These are phyloP conservation scores for Dastarcus helophoroides DNA, from an alignment of 2,888 invertebrate species.

Conservation along the genomic window DNA sequence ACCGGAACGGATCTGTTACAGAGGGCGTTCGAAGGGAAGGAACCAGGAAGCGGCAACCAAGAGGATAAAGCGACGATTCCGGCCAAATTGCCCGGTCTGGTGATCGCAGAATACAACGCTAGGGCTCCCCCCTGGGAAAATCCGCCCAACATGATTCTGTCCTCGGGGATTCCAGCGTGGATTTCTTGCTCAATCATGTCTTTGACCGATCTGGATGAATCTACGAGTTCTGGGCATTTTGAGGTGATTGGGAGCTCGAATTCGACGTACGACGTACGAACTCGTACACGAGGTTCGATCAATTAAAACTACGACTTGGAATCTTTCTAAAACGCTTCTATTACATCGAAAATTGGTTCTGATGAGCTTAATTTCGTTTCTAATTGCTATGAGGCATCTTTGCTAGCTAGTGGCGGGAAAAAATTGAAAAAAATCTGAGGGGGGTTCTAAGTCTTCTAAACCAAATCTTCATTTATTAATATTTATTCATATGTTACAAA, in stretches of 20 bases:
- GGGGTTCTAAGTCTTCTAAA: too few relatives aligned
- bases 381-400: too few relatives aligned
- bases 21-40: constrained; percentile 58
- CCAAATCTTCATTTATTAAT: too few relatives aligned
- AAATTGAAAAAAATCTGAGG: too few relatives aligned
- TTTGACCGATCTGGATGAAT: constrained; percentile 66
- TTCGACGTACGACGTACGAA: too few relatives aligned
- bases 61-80: constrained; percentile 88
- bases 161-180: constrained; percentile 68
- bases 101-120: constrained; percentile 84
- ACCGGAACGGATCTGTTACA: constrained; percentile 48
- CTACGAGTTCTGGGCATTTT: too few relatives aligned
- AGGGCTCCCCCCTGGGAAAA: constrained; percentile 97
- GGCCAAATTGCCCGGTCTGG: constrained; percentile 67
- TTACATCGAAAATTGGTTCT: neutral
- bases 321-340: constrained; percentile 37
- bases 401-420: too few relatives aligned
- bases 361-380: too few relatives aligned
- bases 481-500: too few relatives aligned
- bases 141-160: constrained; percentile 81
- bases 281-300: too few relatives aligned
- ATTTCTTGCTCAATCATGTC: constrained; percentile 68
- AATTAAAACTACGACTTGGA: too few relatives aligned
- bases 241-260: too few relatives aligned
- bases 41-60: constrained; percentile 86